Base-by-base conservation (phyloP, 2,888 invertebrate genomes). In the Ectemnius lituratus region DNA sequence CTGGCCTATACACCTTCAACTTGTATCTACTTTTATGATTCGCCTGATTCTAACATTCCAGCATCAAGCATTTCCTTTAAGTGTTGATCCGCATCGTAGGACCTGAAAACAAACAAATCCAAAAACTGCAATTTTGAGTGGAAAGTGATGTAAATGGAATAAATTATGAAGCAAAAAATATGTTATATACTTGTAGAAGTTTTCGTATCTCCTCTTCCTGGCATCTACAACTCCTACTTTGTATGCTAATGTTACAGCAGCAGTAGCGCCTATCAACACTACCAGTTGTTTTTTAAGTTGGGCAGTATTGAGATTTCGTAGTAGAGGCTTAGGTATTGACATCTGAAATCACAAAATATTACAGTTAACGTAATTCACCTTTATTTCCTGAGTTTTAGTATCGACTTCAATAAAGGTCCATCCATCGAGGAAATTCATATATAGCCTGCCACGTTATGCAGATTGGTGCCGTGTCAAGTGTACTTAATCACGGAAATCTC, bases 171-270 rank as follows among this genome's bases (percentile, higher is more conserved):
- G 11, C 1, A 11, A 11, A 6, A 6, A 37, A 18, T 16, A 14
- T 23, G 62, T 23, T 23, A 64, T 91, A 92, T 92, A 97, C 97
- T 93, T 94, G 92, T 96, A 96, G 89, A 94, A 97, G 47, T 95
- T 94, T 52, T 93, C 94, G 83, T 96, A 96, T 63, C 89, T 91
- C 11, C 90, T 87, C 82, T 93, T 94, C 67, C 93, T 93, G 0
- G 93, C 92, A 59, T 93, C 91, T 64, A 91, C 92, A 23, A 94
- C 82, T 0, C 92, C 46, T 0, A 92, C 2, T 82, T 95, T 94
- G 73, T 91, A 92, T 0, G 75, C 28, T 0, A 87, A 0, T 1
- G 90, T 91, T 2, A 52, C 62, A 5, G 58, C 1, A 1, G 87
- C 4, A 1, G 87, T 83, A 2, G 85, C 0, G 89, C 91, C 75